Base-by-base conservation (phyloP, 2,113 vertebrate species). In the Brachypteracias leptosomus region DNA sequence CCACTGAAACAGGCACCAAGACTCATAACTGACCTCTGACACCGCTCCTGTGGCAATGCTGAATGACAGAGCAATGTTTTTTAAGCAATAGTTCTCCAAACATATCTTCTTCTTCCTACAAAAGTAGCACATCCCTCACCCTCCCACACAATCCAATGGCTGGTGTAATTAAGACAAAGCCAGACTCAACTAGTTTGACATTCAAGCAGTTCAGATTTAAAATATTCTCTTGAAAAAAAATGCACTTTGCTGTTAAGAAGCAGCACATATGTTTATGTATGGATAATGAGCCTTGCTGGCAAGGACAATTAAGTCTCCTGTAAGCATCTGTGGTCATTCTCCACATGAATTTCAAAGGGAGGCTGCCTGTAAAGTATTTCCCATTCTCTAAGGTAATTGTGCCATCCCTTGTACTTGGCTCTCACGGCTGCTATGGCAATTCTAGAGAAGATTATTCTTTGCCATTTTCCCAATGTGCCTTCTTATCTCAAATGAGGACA, bases 251-350 rank as follows among this genome's bases (percentile, higher is more conserved):
- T 89, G 93, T 90, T 81, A 87, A 92, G 80, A 54, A 94, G 93
- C 88, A 84, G 93, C 92, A 90, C 95, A 95, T 96, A 95, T 95
- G 96, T 96, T 97, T 96, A 67, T 81, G 73, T 92, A 95, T 36
- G 66, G 90, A 94, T 96, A 97, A 96, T 95, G 95, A 97, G 92
- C 92, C 96, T 96, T 94, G 76, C 72, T 93, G 86, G 83, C 95
- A 95, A 94, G 90, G 90, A 94, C 93, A 94, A 93, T 96, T 93
- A 94, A 94, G 92, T 89, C 90, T 84, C 79, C 79, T 78, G 49
- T 26, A 89, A 94, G 88, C 85, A 95, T 96, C 93, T 95, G 95
- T 82, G 96, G 95, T 92, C 96, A 96, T 49, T 75, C 90, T 70
- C 73, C n/a, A 76, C 66, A 65, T 8, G 5, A 59, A 47, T 74